These are phyloP conservation scores for Thinocorus orbignyianus DNA, from an alignment of 2,113 vertebrate genomes.

Conservation along the genomic window DNA sequence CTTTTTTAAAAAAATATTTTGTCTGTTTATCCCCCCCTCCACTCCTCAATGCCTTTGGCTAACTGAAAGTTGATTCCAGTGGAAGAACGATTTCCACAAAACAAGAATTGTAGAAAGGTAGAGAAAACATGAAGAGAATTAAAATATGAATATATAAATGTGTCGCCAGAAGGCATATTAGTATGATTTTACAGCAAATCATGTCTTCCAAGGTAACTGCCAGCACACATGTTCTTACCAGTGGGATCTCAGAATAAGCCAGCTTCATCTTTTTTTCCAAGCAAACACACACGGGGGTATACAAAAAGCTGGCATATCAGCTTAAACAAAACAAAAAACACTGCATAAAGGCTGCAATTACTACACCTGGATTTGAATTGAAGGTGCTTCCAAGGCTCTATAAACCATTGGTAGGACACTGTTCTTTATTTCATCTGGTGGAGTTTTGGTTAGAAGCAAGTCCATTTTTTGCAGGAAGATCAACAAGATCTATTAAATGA, in stretches of 20 bases:
- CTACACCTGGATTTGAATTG: constrained; percentile 96
- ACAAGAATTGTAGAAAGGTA: neutral
- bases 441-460: constrained; percentile 95
- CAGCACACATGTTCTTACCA: neutral
- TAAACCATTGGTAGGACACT: constrained; percentile 96
- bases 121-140: neutral
- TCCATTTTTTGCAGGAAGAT: constrained; percentile 99
- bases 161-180: neutral
- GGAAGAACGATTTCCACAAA: neutral
- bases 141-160: neutral
- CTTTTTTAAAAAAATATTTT: neutral
- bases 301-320: neutral
- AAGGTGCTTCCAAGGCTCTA: constrained; percentile 94
- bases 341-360: neutral
- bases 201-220: neutral
- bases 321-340: neutral
- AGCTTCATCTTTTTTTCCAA: neutral
- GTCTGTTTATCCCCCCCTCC: neutral
- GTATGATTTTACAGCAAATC: neutral
- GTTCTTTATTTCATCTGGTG: constrained; percentile 94
- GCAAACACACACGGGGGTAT: neutral
- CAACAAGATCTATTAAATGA: constrained; percentile 86
- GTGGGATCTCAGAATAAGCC: neutral
- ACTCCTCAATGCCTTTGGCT: neutral
- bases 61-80: neutral